A percentile compares a stretch with the other conserved stretches of the same genome.
These are phyloP conservation scores for Sinonovacula constricta DNA, from an alignment of 1,140 invertebrate genomes.

Conservation along the genomic window DNA sequence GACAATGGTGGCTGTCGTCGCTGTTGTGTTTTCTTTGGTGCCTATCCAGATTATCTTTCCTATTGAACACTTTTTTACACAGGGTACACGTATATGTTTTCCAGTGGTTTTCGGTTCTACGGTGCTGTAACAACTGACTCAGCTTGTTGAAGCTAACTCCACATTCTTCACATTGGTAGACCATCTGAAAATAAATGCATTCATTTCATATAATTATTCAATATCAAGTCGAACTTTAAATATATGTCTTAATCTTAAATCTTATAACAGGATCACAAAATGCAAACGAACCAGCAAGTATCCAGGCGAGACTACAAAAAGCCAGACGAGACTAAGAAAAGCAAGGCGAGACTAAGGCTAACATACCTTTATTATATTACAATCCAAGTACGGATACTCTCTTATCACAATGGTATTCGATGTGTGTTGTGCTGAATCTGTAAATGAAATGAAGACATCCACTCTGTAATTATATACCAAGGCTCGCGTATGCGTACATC, in stretches of 20 bases:
- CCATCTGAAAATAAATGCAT: too few relatives aligned
- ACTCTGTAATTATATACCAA: too few relatives aligned
- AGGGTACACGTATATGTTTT: not conserved
- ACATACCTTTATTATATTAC: not conserved
- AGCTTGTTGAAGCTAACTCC: conserved; percentile 10
- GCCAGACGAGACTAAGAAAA: too few relatives aligned
- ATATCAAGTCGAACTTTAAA: not conserved
- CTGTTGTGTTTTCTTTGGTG: not conserved
- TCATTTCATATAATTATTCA: conserved; percentile 3
- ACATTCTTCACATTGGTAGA: conserved; percentile 1
- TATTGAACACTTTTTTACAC: not conserved
- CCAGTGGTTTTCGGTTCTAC: conserved; percentile 8
- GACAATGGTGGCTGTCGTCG: too few relatives aligned
- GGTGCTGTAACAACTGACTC: conserved; percentile 15
- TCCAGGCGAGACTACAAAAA: too few relatives aligned
- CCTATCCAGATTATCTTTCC: too few relatives aligned
- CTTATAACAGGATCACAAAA: not conserved
- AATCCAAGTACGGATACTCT: too few relatives aligned
- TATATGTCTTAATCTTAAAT: not conserved
- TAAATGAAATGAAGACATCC: too few relatives aligned
- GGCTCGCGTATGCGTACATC: too few relatives aligned
- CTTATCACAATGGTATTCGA: too few relatives aligned
- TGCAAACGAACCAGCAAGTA: not conserved
- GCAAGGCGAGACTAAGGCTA: too few relatives aligned
- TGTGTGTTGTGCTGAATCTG: too few relatives aligned